phyloP scores from a whole-genome alignment of 2,797 vertebrate genomes.

The Myotis pilosus region DNA sequence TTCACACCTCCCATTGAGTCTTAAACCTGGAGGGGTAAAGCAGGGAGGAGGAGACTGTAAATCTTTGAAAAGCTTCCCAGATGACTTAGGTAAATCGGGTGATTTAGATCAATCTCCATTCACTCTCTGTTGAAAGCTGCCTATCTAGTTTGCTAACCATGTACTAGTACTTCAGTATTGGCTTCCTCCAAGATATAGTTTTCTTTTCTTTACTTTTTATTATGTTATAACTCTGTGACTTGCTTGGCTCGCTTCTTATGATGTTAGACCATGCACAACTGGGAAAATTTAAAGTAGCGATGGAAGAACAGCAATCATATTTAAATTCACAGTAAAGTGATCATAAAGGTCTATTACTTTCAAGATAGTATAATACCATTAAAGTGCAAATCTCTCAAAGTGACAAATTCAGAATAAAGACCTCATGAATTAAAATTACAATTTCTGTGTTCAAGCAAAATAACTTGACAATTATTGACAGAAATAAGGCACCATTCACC shows the following conservation, averaged over 20 bases:
- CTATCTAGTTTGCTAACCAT: background rate
- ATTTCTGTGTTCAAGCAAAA: slow-evolving; percentile 22
- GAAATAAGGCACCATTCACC: background rate
- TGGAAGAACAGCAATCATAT: background rate
- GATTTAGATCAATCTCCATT: background rate
- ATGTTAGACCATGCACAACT: background rate
- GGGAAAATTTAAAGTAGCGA: background rate
- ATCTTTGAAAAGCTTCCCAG: background rate
- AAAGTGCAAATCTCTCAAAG: slow-evolving; percentile 23
- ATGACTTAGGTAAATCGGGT: background rate
- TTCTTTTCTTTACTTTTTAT: background rate
- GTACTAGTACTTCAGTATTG: background rate
- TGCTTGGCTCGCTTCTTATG: background rate
- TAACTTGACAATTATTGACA: slow-evolving; percentile 39
- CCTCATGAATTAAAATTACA: background rate
- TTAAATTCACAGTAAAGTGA: slow-evolving; percentile 21
- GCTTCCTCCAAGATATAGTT: background rate
- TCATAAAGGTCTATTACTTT: background rate
- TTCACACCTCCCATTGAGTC: background rate
- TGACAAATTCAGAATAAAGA: slow-evolving; percentile 9
- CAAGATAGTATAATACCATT: background rate
- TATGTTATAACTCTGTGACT: background rate
- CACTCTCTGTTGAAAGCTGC: background rate
- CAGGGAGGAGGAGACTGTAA: background rate
- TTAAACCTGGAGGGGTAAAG: background rate